Percentiles rank a stretch among this genome's conserved stretches.
Conservation (phyloP, 2,113 vertebrate genomes). For the Antigone vipio region DNA sequence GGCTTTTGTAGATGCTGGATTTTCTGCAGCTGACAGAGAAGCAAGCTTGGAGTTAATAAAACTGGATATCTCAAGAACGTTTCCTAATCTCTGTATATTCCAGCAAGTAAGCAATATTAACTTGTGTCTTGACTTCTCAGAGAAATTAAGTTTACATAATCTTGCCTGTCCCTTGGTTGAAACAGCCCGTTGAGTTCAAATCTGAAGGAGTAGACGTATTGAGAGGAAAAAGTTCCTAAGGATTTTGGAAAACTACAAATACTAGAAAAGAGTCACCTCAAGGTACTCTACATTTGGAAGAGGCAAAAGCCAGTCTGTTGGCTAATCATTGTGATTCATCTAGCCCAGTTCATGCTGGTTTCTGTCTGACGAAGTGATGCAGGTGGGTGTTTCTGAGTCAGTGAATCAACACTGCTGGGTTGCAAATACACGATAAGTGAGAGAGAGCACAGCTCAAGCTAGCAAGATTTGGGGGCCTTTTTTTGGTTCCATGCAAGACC, state of each 20-base stretch:
- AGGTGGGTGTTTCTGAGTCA: neutral
- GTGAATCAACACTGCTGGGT: neutral
- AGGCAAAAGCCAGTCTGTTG: neutral
- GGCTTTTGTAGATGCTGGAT: slow-evolving; percentile 78
- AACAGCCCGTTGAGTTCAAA: neutral
- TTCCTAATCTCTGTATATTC: slow-evolving; percentile 95
- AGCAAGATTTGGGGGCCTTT: neutral
- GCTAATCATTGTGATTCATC: neutral
- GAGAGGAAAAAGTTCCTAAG: neutral
- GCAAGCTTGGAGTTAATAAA: slow-evolving; percentile 95
- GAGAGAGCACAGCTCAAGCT: neutral
- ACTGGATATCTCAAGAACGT: slow-evolving; percentile 95
- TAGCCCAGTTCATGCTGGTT: neutral
- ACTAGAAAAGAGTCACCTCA: neutral
- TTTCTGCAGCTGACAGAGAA: slow-evolving; percentile 88
- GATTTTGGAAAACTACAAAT: neutral
- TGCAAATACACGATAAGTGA: neutral
- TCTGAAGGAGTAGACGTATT: neutral
- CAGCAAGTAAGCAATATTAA: slow-evolving; percentile 83
- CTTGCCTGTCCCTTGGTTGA: neutral
- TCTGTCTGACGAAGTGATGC: neutral
- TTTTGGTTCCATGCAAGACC: neutral
- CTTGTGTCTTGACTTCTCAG: neutral
- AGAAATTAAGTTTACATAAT: neutral
- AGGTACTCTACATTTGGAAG: neutral